Evolutionary conservation across 2,888 invertebrate genomes (phyloP).

Genomic region (Zootermopsis nevadensis): DNA sequence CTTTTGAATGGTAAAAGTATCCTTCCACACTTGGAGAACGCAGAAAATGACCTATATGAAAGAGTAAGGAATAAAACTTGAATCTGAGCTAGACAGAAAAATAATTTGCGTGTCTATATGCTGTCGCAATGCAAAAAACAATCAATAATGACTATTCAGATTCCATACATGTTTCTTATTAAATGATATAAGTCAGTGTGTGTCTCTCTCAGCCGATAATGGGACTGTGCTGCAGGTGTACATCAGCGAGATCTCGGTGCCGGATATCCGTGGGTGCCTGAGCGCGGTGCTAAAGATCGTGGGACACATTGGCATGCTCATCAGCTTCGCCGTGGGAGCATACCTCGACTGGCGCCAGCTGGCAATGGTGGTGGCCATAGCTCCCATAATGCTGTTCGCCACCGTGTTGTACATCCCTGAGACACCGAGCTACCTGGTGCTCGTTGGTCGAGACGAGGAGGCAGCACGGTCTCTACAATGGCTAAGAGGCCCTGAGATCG

Average conservation of each 20-base stretch:
- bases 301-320: constrained; percentile 85
- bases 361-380: constrained; percentile 82
- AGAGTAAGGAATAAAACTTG: too few relatives aligned
- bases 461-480: constrained; percentile 78
- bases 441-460: constrained; percentile 80
- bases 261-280: constrained; percentile 86
- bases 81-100: too few relatives aligned
- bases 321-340: constrained; percentile 85
- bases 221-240: constrained; percentile 77
- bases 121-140: too few relatives aligned
- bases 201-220: too few relatives aligned
- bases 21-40: too few relatives aligned
- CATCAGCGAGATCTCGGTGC: constrained; percentile 90
- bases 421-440: constrained; percentile 86
- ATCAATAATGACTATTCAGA: too few relatives aligned
- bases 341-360: constrained; percentile 87
- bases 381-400: constrained; percentile 79
- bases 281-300: constrained; percentile 88
- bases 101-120: too few relatives aligned
- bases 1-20: too few relatives aligned
- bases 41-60: too few relatives aligned
- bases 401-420: constrained; percentile 82
- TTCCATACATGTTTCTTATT: too few relatives aligned
- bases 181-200: too few relatives aligned
- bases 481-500: constrained; percentile 84